Conservation (phyloP, 2,797 vertebrate species). For the Phalloptychus januarius region DNA sequence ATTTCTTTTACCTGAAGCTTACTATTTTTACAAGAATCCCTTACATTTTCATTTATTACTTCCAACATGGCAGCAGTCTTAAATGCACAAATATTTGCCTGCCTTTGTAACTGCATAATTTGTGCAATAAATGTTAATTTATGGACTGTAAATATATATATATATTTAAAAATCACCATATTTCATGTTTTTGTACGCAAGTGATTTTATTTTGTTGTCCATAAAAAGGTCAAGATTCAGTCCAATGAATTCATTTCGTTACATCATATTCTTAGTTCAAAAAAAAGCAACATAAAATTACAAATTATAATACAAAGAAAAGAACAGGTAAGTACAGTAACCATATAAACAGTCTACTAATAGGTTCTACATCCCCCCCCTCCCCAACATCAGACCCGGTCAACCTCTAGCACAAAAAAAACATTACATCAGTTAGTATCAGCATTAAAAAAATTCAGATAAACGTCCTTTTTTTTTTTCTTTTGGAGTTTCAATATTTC, state of each 20-base stretch:
- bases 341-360: constrained; percentile 79
- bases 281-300: constrained; percentile 81
- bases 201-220: constrained; percentile 76
- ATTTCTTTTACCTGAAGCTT: background rate
- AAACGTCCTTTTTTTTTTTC: constrained; percentile 43
- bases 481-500: constrained; percentile 71
- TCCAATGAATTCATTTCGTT: constrained; percentile 79
- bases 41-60: background rate
- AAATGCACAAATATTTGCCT: background rate
- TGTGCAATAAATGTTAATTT: background rate
- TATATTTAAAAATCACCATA: constrained; percentile 29
- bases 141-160: background rate
- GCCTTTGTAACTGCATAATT: background rate
- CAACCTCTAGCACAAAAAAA: constrained; percentile 78
- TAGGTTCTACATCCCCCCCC: constrained; percentile 57
- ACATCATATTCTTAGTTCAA: constrained; percentile 80
- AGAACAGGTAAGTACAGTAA: constrained; percentile 82
- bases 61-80: background rate
- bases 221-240: constrained; percentile 83
- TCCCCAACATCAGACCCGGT: constrained; percentile 44
- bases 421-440: constrained; percentile 80
- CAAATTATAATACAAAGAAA: constrained; percentile 82
- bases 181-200: constrained; percentile 71
- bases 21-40: background rate
- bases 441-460: constrained; percentile 71